Evolutionary conservation across 1,140 invertebrate genomes (phyloP).

Genomic region (Drosophila mayri): DNA sequence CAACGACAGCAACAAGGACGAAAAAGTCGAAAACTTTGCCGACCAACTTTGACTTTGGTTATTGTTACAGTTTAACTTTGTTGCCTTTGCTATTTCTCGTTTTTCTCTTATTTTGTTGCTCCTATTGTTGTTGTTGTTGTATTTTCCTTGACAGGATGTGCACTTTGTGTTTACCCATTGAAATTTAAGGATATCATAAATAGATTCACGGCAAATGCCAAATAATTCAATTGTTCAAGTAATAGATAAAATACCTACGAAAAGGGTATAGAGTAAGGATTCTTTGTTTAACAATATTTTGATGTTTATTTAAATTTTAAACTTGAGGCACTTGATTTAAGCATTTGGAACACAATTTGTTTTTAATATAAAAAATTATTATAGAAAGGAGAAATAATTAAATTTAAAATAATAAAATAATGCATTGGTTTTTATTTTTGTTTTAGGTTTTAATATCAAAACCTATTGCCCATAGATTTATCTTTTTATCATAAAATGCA

Average conservation of each 20-base stretch:
- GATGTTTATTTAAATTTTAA: not conserved
- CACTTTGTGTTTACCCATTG: constrained; percentile 24
- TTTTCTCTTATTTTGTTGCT: constrained; percentile 31
- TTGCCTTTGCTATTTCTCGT: constrained; percentile 56
- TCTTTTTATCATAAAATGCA: not conserved
- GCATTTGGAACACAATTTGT: not conserved
- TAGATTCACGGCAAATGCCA: constrained; percentile 3
- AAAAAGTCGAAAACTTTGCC: constrained; percentile 72
- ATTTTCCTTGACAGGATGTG: constrained; percentile 30
- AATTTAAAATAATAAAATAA: too few relatives aligned
- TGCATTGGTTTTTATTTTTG: too few relatives aligned
- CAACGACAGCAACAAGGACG: constrained; percentile 34
- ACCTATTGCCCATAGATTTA: not conserved
- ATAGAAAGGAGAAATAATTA: too few relatives aligned
- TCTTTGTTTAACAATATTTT: not conserved
- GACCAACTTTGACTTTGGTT: constrained; percentile 82
- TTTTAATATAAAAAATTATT: too few relatives aligned
- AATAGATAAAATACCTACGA: not conserved
- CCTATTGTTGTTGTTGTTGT: constrained; percentile 9
- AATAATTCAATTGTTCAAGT: constrained; percentile 15
- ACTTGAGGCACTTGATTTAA: not conserved
- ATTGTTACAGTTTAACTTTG: constrained; percentile 83
- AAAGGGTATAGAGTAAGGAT: not conserved
- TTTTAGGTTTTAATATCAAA: not conserved
- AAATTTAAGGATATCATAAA: constrained; percentile 10